These are phyloP conservation scores for Hyles lineata DNA, from an alignment of 2,888 invertebrate species.

Conservation along the genomic window DNA sequence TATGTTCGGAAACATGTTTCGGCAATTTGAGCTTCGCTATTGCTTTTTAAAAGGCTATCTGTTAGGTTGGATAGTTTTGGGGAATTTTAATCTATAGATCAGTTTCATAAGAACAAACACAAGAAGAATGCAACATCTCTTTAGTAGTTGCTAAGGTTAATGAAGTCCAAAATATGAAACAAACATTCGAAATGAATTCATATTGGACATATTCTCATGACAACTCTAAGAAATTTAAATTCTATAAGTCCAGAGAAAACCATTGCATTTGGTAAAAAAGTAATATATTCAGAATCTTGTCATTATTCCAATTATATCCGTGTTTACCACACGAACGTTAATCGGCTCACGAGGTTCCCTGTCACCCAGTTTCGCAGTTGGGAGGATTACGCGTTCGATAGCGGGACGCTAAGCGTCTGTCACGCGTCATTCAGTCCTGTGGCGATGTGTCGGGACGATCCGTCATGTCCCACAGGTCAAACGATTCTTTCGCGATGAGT, in stretches of 20 bases:
- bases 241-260: too few species aligned
- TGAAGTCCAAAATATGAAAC: too few species aligned
- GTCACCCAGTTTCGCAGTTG: background rate
- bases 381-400: background rate
- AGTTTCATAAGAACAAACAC: too few species aligned
- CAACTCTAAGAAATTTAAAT: too few species aligned
- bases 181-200: too few species aligned
- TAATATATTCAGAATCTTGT: too few species aligned
- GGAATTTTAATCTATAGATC: too few species aligned
- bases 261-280: too few species aligned
- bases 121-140: too few species aligned
- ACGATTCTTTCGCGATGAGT: background rate
- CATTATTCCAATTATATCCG: background rate
- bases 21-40: background rate
- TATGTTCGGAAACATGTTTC: background rate
- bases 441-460: constrained; percentile 3
- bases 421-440: background rate
- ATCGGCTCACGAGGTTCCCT: background rate
- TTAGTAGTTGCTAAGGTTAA: too few species aligned
- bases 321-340: background rate
- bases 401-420: background rate
- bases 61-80: background rate
- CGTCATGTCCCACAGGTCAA: constrained; percentile 1
- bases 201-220: too few species aligned
- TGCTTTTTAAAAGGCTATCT: background rate